Conservation (phyloP, 2,888 invertebrate genomes). For the Melinaea menophilus region DNA sequence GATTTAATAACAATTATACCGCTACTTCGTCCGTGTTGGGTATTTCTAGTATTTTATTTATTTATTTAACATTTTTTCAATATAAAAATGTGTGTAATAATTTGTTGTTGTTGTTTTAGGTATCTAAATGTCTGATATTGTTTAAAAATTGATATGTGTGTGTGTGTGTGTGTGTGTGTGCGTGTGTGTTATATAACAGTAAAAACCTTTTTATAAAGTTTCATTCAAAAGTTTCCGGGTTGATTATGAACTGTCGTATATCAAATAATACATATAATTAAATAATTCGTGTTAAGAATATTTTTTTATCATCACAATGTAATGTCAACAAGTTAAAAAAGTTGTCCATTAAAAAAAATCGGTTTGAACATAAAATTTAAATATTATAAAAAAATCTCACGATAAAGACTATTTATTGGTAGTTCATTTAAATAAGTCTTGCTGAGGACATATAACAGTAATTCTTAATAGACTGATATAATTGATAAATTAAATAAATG, state of each 20-base stretch:
- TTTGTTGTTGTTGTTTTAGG: too few species aligned
- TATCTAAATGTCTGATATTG: too few species aligned
- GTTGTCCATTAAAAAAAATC: background rate
- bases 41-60: conserved; percentile 9
- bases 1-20: conserved; percentile 10
- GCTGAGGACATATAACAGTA: too few species aligned
- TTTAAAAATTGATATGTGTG: too few species aligned
- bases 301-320: background rate
- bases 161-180: too few species aligned
- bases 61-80: too few species aligned
- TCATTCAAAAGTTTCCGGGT: background rate
- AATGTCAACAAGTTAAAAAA: conserved; percentile 1
- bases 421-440: too few species aligned
- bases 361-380: background rate
- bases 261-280: conserved; percentile 3
- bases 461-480: too few species aligned
- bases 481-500: too few species aligned
- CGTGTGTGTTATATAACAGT: background rate
- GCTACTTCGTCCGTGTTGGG: conserved; percentile 1
- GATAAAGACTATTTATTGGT: too few species aligned
- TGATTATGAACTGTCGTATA: background rate
- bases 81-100: too few species aligned
- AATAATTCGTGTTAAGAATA: conserved; percentile 1
- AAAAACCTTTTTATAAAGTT: background rate
- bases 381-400: background rate